Conservation (phyloP, 2,113 vertebrate genomes). For the Tringa solitaria region DNA sequence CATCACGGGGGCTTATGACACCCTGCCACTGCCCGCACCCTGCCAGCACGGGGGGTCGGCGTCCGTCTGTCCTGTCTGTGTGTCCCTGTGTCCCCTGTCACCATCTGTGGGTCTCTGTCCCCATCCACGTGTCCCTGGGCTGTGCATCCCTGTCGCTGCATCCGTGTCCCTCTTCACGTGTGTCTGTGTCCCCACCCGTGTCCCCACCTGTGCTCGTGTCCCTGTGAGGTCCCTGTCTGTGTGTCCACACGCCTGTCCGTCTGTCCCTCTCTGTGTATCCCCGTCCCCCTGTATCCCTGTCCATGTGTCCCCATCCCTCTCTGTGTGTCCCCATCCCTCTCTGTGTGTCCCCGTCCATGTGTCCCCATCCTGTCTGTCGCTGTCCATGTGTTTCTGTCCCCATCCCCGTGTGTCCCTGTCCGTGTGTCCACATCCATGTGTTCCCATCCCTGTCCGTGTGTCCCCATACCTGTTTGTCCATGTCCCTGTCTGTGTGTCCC, state of each 20-base stretch:
- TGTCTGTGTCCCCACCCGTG: background rate
- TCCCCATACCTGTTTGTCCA: background rate
- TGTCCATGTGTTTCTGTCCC: background rate
- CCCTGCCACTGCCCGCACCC: background rate
- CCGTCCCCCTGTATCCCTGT: background rate
- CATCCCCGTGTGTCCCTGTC: background rate
- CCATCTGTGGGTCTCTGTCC: background rate
- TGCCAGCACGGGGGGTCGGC: background rate
- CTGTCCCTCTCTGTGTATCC: background rate
- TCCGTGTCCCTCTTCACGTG: rapidly evolving
- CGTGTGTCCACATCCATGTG: no score
- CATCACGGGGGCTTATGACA: rapidly evolving
- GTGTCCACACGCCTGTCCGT: background rate
- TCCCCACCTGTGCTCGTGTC: no score
- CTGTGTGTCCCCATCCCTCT: background rate
- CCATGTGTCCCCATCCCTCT: background rate
- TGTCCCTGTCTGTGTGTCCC: no score
- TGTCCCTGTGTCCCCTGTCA: background rate
- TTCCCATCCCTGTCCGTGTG: no score
- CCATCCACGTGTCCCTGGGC: background rate
- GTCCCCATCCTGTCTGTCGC: background rate
- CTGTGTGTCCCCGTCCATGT: background rate
- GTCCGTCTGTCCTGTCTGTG: background rate
- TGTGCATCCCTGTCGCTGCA: background rate
- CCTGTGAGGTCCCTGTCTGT: background rate